phyloP scores from a whole-genome alignment of 2,888 invertebrate species.

The Eristalis arbustorum region DNA sequence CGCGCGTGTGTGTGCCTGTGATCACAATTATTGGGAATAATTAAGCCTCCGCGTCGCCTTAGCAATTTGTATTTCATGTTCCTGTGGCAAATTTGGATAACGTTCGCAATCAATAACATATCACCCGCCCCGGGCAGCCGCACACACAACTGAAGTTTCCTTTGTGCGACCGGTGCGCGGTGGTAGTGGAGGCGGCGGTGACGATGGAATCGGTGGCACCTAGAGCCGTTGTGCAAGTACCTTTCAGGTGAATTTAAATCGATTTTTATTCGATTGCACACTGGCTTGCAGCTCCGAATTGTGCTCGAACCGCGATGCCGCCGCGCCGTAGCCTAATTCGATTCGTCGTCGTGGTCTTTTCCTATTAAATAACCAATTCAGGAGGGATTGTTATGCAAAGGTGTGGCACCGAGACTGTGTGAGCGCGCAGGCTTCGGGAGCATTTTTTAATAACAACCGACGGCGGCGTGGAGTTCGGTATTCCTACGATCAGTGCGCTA shows the following conservation, averaged over 20 bases:
- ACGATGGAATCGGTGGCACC: background rate
- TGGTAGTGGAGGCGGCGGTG: background rate
- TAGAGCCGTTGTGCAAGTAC: slow-evolving; percentile 31
- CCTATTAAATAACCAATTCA: slow-evolving; percentile 63
- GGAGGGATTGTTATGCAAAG: slow-evolving; percentile 40
- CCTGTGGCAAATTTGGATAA: slow-evolving; percentile 24
- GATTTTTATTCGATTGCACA: slow-evolving; percentile 59
- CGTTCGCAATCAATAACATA: slow-evolving; percentile 27
- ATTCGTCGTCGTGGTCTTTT: slow-evolving; percentile 55
- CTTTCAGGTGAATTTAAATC: slow-evolving; percentile 66
- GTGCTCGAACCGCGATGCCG: background rate
- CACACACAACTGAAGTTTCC: background rate
- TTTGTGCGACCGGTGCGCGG: background rate
- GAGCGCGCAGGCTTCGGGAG: background rate
- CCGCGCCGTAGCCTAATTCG: slow-evolving; percentile 48
- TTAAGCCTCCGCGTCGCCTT: slow-evolving; percentile 13
- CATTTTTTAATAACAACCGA: slow-evolving; percentile 25
- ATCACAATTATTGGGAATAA: slow-evolving; percentile 41
- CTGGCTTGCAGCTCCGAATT: background rate
- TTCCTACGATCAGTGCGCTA: background rate
- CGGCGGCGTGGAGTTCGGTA: slow-evolving; percentile 3
- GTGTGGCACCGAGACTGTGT: slow-evolving; percentile 25
- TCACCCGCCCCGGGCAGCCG: background rate
- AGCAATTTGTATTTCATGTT: slow-evolving; percentile 33
- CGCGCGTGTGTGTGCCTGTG: background rate